Percentiles rank a stretch among this genome's conserved stretches.
phyloP scores from a whole-genome alignment of 2,113 vertebrate species.

The Cacatua alba region DNA sequence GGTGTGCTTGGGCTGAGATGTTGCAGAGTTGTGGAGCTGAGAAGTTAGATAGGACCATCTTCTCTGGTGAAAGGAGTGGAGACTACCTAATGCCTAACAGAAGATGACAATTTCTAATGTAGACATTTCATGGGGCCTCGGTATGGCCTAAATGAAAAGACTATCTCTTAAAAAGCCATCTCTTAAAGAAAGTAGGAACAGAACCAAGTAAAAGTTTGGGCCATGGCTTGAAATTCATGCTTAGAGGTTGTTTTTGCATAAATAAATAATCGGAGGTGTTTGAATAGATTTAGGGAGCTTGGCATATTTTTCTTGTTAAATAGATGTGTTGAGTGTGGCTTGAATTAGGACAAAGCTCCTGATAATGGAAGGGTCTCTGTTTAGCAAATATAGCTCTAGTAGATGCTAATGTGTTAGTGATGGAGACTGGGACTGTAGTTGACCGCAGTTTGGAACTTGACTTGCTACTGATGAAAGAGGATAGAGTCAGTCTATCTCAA shows the following conservation, averaged over 20 bases:
- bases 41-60: background rate
- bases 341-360: background rate
- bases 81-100: background rate
- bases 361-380: background rate
- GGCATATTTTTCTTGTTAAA: background rate
- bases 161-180: background rate
- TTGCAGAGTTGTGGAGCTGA: rapidly evolving
- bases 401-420: background rate
- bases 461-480: background rate
- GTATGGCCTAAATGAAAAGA: background rate
- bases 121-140: background rate
- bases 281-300: background rate
- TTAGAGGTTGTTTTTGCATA: background rate
- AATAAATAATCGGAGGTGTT: background rate
- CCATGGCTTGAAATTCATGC: background rate
- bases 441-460: background rate
- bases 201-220: background rate
- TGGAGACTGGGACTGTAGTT: background rate
- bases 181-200: background rate
- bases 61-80: background rate
- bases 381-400: background rate
- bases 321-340: background rate
- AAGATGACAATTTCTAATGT: background rate
- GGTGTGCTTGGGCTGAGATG: background rate
- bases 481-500: background rate